Base-by-base conservation (phyloP, 2,888 invertebrate species). In the Lutraria lutraria region DNA sequence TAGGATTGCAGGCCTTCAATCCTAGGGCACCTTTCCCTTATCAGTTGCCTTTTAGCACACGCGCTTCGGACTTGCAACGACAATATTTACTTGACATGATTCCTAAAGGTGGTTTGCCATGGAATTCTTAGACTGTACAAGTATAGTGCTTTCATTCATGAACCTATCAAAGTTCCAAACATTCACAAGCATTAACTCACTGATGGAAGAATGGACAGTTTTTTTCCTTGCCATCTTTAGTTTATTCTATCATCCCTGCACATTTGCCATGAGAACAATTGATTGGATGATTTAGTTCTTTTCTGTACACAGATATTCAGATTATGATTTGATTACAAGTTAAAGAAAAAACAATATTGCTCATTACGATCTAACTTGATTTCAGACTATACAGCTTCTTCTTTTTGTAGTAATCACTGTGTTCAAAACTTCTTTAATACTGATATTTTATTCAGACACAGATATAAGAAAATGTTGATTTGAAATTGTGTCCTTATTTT, bases 51-150 rank as follows among this genome's bases (percentile, higher is more conserved):
- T 95, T 94, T 91, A 88, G 92, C 34, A 93, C 94, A 25, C 93
- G 95, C 85, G 94, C 95, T 53, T 95, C 96, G 63, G 97, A 97
- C 90, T 95, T 97, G 53, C 99, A 99, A 97, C 97, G 99, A 88
- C 99, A 99, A 97, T 99, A 99, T 97, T 97, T 99, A 95, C 97
- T 99, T 92, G 99, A 99, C 97, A 99, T 99, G 99, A 98, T 99
- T 76, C 96, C 96, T 31, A 94, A 93, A 85, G 93, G 93, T n/a
- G 93, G 94, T 86, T 90, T 93, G 86, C 91, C 94, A 10, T 95
- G 95, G 95, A 95, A 94, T 53, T 89, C 91, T 76, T 91, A 88
- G 84, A 76, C n/a, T 34, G 10, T 19, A 76, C 76, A 76, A 15
- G n/a, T 76, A 34, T 31, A 76, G 76, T 76, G 76, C 76, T 76